A percentile compares a stretch with the other conserved stretches of the same genome.
Conservation (phyloP, 1,140 invertebrate species). For the Teleopsis dalmanni region DNA sequence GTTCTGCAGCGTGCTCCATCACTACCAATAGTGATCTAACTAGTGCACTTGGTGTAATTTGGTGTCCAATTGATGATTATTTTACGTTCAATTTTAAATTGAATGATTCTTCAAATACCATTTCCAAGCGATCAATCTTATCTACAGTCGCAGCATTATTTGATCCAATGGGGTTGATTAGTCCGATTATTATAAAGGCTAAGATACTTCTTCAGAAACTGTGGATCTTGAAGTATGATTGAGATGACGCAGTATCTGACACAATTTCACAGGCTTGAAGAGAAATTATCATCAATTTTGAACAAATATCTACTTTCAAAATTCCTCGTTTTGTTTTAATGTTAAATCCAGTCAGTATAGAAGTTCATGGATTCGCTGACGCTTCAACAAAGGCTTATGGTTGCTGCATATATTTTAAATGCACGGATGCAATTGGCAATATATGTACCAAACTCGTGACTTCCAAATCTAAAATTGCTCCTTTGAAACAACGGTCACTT, state of each 20-base stretch:
- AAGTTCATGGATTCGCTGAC: not conserved
- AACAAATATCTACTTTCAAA: not conserved
- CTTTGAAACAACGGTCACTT: constrained; percentile 2
- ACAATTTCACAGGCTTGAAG: not conserved
- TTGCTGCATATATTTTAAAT: not conserved
- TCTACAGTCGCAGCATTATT: constrained; percentile 33
- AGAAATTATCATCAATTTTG: not conserved
- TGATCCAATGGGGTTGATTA: constrained; percentile 37
- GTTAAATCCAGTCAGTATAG: not conserved
- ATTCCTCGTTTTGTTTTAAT: not conserved
- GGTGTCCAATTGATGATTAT: not conserved
- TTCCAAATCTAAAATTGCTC: constrained; percentile 6
- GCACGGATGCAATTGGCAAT: not conserved
- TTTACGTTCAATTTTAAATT: constrained; percentile 3
- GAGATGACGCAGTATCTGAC: constrained; percentile 2
- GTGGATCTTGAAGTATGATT: constrained; percentile 1
- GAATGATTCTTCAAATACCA: not conserved
- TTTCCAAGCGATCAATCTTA: constrained; percentile 23
- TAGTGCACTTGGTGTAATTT: constrained; percentile 1
- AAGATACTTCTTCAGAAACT: constrained; percentile 42
- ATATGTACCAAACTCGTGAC: not conserved
- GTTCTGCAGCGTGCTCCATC: too few relatives aligned
- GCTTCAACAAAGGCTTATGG: constrained; percentile 2
- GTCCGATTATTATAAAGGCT: constrained; percentile 33
- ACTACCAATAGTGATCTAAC: too few relatives aligned